Conservation (phyloP, 2,888 invertebrate species). For the Odontocerum albicorne region DNA sequence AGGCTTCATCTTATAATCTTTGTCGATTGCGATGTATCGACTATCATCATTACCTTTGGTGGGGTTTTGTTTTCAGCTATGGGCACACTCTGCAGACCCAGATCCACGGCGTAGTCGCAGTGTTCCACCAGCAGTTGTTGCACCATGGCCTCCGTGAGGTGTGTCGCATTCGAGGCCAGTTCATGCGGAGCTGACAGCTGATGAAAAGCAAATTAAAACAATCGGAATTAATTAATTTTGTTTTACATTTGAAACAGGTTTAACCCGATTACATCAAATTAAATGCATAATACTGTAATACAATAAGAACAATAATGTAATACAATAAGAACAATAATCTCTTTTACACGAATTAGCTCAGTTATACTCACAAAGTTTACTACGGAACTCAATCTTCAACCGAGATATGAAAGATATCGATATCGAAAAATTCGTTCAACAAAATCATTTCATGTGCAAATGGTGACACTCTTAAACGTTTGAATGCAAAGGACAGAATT, state of each 20-base stretch:
- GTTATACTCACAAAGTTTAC: too few species aligned
- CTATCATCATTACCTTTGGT: slow-evolving; percentile 69
- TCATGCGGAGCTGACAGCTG: slow-evolving; percentile 80
- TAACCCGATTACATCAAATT: too few species aligned
- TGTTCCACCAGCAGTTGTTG: slow-evolving; percentile 88
- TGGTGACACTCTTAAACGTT: too few species aligned
- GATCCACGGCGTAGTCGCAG: slow-evolving; percentile 93
- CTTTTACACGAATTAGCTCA: too few species aligned
- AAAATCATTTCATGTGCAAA: too few species aligned
- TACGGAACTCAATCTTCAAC: too few species aligned
- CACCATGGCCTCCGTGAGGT: slow-evolving; percentile 81
- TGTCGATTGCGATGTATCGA: not conserved
- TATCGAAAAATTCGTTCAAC: too few species aligned
- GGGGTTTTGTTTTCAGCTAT: slow-evolving; percentile 84
- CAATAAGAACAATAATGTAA: not conserved
- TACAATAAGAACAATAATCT: not conserved
- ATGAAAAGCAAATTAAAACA: too few species aligned
- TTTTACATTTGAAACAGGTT: too few species aligned
- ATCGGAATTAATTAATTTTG: not conserved
- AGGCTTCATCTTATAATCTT: not conserved
- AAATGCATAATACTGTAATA: too few species aligned
- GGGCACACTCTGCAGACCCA: slow-evolving; percentile 87
- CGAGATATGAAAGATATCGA: too few species aligned
- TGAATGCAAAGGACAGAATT: too few species aligned
- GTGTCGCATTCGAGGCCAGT: slow-evolving; percentile 72